A percentile compares a stretch with the other conserved stretches of the same genome.
Conservation (phyloP, 2,888 invertebrate species). For the Artemia sinica region DNA sequence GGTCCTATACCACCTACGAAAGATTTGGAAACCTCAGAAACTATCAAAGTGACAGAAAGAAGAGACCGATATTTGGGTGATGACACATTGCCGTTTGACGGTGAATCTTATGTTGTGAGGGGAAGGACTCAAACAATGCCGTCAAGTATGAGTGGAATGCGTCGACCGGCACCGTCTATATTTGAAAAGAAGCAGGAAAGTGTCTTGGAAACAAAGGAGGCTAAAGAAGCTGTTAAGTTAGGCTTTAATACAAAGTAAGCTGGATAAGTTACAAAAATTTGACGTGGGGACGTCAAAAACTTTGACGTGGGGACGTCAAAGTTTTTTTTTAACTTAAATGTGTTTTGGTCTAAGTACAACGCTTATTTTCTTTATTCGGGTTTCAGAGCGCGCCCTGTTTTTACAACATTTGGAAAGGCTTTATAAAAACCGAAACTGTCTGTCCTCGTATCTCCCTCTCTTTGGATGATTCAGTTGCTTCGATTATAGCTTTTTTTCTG, state of each 20-base stretch:
- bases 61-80: neutral
- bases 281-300: slow-evolving; percentile 14
- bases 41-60: neutral
- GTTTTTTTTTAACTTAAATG: neutral
- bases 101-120: neutral
- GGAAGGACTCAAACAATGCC: slow-evolving; percentile 2
- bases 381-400: too few species aligned
- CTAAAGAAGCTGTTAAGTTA: slow-evolving; percentile 1
- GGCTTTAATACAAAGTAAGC: neutral
- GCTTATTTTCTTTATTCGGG: too few species aligned
- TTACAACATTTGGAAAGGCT: too few species aligned
- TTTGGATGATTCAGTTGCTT: too few species aligned
- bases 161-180: neutral
- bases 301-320: neutral
- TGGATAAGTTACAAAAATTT: slow-evolving; percentile 16
- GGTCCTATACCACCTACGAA: neutral
- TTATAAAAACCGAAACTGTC: too few species aligned
- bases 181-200: slow-evolving; percentile 9
- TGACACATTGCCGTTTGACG: neutral
- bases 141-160: neutral
- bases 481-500: too few species aligned
- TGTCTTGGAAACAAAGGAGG: neutral
- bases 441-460: too few species aligned
- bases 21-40: neutral
- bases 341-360: too few species aligned